Evolutionary conservation across 1,140 invertebrate genomes (phyloP).

Genomic region (Drosophila auraria): DNA sequence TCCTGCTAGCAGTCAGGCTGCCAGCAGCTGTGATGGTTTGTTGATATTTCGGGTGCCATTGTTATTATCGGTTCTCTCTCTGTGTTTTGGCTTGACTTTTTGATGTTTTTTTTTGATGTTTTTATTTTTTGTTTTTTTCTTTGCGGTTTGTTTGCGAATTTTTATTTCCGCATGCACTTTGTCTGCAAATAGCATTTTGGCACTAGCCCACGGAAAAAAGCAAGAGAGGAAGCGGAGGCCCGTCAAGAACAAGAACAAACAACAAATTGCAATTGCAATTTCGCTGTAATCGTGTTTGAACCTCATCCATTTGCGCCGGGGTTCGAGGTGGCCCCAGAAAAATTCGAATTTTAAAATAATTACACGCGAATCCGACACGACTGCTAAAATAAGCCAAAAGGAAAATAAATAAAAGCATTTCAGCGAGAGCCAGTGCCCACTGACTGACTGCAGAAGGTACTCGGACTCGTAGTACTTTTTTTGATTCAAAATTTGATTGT

Average conservation of each 20-base stretch:
- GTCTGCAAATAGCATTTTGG: slow-evolving; percentile 75
- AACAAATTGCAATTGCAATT: slow-evolving; percentile 31
- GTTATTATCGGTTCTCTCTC: slow-evolving; percentile 33
- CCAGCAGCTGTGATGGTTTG: slow-evolving; percentile 58
- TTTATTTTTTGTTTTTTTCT: neutral
- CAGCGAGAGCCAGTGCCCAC: slow-evolving; percentile 17
- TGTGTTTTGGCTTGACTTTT: slow-evolving; percentile 24
- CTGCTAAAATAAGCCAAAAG: slow-evolving; percentile 39
- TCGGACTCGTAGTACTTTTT: neutral
- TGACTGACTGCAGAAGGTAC: slow-evolving; percentile 19
- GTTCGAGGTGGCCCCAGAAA: slow-evolving; percentile 54
- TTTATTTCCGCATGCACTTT: slow-evolving; percentile 74
- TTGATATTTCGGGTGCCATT: slow-evolving; percentile 35
- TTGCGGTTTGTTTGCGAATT: slow-evolving; percentile 37
- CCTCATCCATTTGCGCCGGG: slow-evolving; percentile 21
- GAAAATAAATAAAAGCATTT: slow-evolving; percentile 57
- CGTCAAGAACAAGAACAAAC: slow-evolving; percentile 63
- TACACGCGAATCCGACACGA: slow-evolving; percentile 59
- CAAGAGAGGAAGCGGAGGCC: slow-evolving; percentile 71
- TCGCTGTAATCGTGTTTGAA: slow-evolving; percentile 53
- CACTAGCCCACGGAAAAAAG: slow-evolving; percentile 69
- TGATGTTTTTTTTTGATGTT: neutral
- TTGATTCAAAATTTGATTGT: slow-evolving; percentile 39
- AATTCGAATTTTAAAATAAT: slow-evolving; percentile 81
- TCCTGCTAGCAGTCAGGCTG: slow-evolving; percentile 31